Percentiles rank a stretch among this genome's conserved stretches.
These are phyloP conservation scores for Parazoanthus atlanticus DNA, from an alignment of 92 coral and sea anemone species.

Conservation along the genomic window DNA sequence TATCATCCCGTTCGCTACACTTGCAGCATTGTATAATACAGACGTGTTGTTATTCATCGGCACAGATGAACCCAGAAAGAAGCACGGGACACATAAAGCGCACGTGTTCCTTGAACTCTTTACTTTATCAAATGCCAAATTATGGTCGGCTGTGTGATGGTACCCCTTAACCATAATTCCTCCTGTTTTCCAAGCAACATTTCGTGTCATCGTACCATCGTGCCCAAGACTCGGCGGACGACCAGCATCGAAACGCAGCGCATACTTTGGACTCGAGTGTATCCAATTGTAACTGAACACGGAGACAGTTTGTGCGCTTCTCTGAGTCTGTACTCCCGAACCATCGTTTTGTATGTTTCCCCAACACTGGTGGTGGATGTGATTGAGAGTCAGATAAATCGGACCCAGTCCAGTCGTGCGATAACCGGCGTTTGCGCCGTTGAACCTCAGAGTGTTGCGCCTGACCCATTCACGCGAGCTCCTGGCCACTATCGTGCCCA, in stretches of 20 bases:
- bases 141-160: conserved; percentile 60
- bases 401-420: conserved; percentile 44
- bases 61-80: conserved; percentile 55
- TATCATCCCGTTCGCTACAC: conserved; percentile 67
- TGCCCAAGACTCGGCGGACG: conserved; percentile 63
- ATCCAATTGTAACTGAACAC: conserved; percentile 66
- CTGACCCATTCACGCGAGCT: conserved; percentile 55
- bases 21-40: conserved; percentile 67
- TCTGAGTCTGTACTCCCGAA: conserved; percentile 57
- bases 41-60: conserved; percentile 60
- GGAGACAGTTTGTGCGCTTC: conserved; percentile 59
- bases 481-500: conserved; percentile 70
- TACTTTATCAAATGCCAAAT: conserved; percentile 64
- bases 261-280: conserved; percentile 73
- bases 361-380: conserved; percentile 84
- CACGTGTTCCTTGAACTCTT: conserved; percentile 51
- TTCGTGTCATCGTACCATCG: conserved; percentile 60
- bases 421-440: conserved; percentile 55
- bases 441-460: conserved; percentile 54
- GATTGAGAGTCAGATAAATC: conserved; percentile 50
- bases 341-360: conserved; percentile 84
- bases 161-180: conserved; percentile 75
- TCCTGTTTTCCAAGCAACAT: conserved; percentile 73
- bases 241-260: conserved; percentile 64
- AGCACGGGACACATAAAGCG: conserved; percentile 66